Evolutionary conservation across 2,797 vertebrate genomes (phyloP).

Genomic region (Paguma larvata): DNA sequence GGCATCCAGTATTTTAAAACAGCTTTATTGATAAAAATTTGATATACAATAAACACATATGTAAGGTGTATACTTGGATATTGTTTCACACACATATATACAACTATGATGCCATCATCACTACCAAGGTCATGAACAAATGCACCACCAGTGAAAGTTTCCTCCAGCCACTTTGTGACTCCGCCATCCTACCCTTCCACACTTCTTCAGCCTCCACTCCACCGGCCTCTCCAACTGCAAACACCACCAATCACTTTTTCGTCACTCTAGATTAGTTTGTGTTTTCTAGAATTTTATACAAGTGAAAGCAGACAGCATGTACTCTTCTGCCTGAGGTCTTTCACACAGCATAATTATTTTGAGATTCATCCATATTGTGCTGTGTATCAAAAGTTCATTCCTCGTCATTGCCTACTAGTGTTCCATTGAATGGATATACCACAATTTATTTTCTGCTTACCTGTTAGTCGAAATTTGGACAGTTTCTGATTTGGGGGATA

Average conservation of each 20-base stretch:
- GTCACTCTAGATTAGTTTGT: not conserved
- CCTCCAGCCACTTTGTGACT: not conserved
- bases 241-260: not conserved
- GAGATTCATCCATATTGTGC: not conserved
- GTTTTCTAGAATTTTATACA: not conserved
- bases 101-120: not conserved
- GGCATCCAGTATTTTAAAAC: not conserved
- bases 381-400: not conserved
- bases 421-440: not conserved
- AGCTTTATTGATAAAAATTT: not conserved
- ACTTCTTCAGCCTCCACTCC: not conserved
- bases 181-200: not conserved
- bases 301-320: not conserved
- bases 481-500: not conserved
- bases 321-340: not conserved
- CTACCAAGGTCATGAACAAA: not conserved
- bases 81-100: not conserved
- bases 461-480: not conserved
- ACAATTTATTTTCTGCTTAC: not conserved
- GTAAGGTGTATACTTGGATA: not conserved
- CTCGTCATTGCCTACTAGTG: not conserved
- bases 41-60: not conserved
- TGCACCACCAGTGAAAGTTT: not conserved
- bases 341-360: not conserved
- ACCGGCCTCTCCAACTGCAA: not conserved